phyloP scores from a whole-genome alignment of 2,888 invertebrate genomes.

The Chydorus sphaericus region DNA sequence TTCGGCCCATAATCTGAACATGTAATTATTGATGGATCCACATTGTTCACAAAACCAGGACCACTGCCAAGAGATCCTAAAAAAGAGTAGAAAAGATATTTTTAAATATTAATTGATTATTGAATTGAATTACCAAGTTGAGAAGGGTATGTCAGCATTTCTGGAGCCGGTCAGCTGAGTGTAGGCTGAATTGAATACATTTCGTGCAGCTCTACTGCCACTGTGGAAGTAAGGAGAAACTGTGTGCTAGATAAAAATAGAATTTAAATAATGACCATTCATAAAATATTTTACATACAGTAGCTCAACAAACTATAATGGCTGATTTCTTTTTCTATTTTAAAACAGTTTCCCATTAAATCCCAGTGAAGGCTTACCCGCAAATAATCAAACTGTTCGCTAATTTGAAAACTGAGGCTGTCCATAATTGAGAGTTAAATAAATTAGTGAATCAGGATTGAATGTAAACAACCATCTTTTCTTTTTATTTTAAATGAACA shows the following conservation, averaged over 20 bases:
- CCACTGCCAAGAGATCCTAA: neutral
- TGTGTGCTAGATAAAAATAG: neutral
- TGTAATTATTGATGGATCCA: neutral
- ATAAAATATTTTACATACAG: too few species aligned
- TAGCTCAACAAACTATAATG: too few species aligned
- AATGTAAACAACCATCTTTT: too few species aligned
- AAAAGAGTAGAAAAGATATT: too few species aligned
- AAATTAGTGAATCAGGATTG: neutral
- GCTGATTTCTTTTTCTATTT: neutral
- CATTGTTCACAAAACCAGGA: neutral
- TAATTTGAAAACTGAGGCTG: constrained; percentile 5
- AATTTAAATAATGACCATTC: too few species aligned
- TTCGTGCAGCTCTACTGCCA: neutral
- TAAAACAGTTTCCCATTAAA: neutral
- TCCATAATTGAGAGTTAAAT: constrained; percentile 8
- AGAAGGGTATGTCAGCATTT: neutral
- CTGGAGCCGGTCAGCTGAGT: neutral
- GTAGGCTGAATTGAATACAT: neutral
- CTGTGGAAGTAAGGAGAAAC: neutral
- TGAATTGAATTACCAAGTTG: too few species aligned
- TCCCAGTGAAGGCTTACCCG: constrained; percentile 6
- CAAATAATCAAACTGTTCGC: constrained; percentile 11
- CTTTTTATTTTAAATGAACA: too few species aligned
- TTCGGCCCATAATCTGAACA: neutral
- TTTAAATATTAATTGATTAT: too few species aligned